phyloP scores from a whole-genome alignment of 2,888 invertebrate species.

The Eupithecia exiguata region DNA sequence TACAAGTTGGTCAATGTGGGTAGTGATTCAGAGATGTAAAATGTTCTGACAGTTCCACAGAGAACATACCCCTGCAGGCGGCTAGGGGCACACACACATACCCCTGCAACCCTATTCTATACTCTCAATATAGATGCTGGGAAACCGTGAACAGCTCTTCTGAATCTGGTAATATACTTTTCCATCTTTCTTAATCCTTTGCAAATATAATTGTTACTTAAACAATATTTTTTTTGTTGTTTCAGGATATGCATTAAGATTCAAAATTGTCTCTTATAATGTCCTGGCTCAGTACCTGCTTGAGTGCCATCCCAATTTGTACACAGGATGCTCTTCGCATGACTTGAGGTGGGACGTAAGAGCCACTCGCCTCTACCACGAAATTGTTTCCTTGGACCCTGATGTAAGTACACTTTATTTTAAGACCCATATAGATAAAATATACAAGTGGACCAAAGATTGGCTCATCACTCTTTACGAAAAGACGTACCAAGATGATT shows the following conservation, averaged over 20 bases:
- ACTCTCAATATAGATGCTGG: constrained; percentile 69
- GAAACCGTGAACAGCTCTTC: constrained; percentile 51
- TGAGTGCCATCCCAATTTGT: constrained; percentile 89
- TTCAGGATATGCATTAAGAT: constrained; percentile 74
- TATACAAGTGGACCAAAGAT: background rate
- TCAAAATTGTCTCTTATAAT: constrained; percentile 93
- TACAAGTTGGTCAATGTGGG: background rate
- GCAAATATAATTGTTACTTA: background rate
- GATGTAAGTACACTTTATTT: constrained; percentile 67
- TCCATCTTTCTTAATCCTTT: background rate
- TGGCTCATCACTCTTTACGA: background rate
- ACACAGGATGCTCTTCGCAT: constrained; percentile 82
- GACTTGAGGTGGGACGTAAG: constrained; percentile 89
- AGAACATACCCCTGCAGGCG: constrained; percentile 38
- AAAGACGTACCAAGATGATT: background rate
- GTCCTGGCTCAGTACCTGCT: constrained; percentile 93
- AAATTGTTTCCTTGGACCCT: constrained; percentile 76
- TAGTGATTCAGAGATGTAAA: background rate
- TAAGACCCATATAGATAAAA: background rate
- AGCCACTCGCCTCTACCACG: constrained; percentile 74
- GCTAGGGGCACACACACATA: background rate
- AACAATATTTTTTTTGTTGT: constrained; percentile 18
- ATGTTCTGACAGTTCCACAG: constrained; percentile 46
- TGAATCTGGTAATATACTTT: constrained; percentile 1
- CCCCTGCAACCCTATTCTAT: constrained; percentile 35